Evolutionary conservation across 2,888 invertebrate species (phyloP), one percentile per base, ranked within the genome.

Genomic region (Flabesymbios commensalis): DNA sequence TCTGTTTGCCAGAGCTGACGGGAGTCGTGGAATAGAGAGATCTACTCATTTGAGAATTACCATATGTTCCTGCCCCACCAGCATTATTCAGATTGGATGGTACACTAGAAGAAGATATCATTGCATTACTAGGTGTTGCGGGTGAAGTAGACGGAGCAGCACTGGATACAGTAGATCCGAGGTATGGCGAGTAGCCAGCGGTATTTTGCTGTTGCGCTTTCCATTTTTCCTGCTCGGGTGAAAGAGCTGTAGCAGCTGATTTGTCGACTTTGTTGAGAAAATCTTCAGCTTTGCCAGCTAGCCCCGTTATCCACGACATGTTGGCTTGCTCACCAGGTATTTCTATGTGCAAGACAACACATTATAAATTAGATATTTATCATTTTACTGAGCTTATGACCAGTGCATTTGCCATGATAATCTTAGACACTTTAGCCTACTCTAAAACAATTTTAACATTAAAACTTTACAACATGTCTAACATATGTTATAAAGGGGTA

Each of bases 221-320:
- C 3, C 29, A 41, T 26, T 58, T 48, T 14, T 70, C 69, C 45
- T 68, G 66, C 10, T 52, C 49, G 42, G 64, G 72, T 47, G 74
- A 77, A 22, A 84, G 70, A 1, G 88, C 90, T 24, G 84, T 87
- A 0, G 90, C 90, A 28, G 90, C 90, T 78, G 89, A 88, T 74
- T 90, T 87, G 74, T 91, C 91, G 28, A 91, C 81, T 75, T 88
- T 88, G 74, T 90, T 90, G 24, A 92, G 84, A 61, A 91, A 86
- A 74, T 86, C 87, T 76, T 91, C 91, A 17, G 91, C 90, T 66
- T 87, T 90, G 31, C 88, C 90, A 62, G 90, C 90, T 59, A 90
- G 84, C 64, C 88, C 90, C 64, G 88, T 85, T 61, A 91, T 86
- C 90, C 90, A 90, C 68, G 90, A 87, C 89, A 90, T 90, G 33